Conservation (phyloP, 2,888 invertebrate genomes). For the Caenorhabditis doughertyi region DNA sequence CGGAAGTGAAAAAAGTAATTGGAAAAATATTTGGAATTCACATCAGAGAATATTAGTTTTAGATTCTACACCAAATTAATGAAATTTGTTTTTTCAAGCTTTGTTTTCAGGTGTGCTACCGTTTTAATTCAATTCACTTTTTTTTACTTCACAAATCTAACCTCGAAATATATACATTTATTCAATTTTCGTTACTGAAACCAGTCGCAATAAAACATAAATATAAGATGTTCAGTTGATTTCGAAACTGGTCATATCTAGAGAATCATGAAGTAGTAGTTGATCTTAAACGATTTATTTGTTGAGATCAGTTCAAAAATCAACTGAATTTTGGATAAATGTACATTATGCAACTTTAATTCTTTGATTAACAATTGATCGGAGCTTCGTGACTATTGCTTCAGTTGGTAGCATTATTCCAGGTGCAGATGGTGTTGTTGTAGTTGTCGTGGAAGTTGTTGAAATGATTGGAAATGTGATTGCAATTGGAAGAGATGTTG, state of each 20-base stretch:
- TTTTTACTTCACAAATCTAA: too few relatives aligned
- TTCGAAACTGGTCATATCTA: too few relatives aligned
- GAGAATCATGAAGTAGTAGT: too few relatives aligned
- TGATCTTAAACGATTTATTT: neutral
- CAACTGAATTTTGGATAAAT: constrained; percentile 12
- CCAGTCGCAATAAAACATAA: too few relatives aligned
- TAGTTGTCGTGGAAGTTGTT: neutral
- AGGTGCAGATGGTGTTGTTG: neutral
- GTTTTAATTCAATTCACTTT: too few relatives aligned
- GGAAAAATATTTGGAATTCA: neutral
- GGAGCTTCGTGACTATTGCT: constrained; percentile 38
- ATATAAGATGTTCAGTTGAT: too few relatives aligned
- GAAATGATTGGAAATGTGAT: constrained; percentile 5
- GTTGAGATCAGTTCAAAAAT: constrained; percentile 25
- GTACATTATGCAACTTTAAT: constrained; percentile 49
- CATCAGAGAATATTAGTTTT: neutral
- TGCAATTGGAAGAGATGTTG: neutral
- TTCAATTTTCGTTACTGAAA: too few relatives aligned
- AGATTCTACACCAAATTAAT: too few relatives aligned
- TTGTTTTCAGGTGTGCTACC: too few relatives aligned
- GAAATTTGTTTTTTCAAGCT: too few relatives aligned
- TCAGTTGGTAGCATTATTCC: constrained; percentile 46
- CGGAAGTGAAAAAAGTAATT: neutral
- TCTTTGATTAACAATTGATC: constrained; percentile 46
- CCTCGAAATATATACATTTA: too few relatives aligned